A percentile compares a stretch with the other conserved stretches of the same genome.
These are phyloP conservation scores for Boleophthalmus pectinirostris DNA, from an alignment of 2,113 vertebrate species.

Conservation along the genomic window DNA sequence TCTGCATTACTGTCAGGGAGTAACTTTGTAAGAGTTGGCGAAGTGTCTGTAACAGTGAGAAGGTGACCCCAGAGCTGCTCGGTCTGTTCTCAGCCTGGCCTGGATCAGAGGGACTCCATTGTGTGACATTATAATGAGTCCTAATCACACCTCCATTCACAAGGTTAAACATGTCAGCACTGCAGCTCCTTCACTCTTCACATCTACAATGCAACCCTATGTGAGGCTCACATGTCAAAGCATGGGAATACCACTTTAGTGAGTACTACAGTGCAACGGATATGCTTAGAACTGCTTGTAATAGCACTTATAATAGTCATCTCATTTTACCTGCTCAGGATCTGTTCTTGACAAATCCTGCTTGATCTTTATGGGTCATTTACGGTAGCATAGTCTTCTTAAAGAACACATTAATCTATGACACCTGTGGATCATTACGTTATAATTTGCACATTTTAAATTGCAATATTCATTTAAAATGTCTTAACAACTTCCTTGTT, in stretches of 20 bases:
- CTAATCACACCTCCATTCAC: conserved; percentile 33
- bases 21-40: conserved; percentile 8
- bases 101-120: conserved; percentile 34
- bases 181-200: conserved; percentile 29
- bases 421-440: too few relatives aligned
- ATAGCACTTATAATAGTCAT: background rate
- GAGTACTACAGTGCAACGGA: conserved; percentile 3
- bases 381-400: too few relatives aligned
- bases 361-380: too few relatives aligned
- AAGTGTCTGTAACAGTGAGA: conserved; percentile 12
- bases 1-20: background rate
- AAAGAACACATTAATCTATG: too few relatives aligned
- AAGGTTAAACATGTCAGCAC: conserved; percentile 46
- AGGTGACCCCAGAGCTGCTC: conserved; percentile 19
- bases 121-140: conserved; percentile 26
- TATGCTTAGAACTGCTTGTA: background rate
- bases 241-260: conserved; percentile 29
- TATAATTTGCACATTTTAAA: too few relatives aligned
- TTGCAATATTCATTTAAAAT: too few relatives aligned
- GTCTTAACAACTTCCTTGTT: too few relatives aligned
- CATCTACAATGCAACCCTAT: conserved; percentile 16
- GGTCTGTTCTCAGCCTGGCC: conserved; percentile 31
- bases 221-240: conserved; percentile 6
- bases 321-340: too few relatives aligned
- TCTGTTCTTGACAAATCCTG: too few relatives aligned